Evolutionary conservation across 35 echinoderm and acorn worm species (phyloP).

Genomic region (Stichopus chloronotus): DNA sequence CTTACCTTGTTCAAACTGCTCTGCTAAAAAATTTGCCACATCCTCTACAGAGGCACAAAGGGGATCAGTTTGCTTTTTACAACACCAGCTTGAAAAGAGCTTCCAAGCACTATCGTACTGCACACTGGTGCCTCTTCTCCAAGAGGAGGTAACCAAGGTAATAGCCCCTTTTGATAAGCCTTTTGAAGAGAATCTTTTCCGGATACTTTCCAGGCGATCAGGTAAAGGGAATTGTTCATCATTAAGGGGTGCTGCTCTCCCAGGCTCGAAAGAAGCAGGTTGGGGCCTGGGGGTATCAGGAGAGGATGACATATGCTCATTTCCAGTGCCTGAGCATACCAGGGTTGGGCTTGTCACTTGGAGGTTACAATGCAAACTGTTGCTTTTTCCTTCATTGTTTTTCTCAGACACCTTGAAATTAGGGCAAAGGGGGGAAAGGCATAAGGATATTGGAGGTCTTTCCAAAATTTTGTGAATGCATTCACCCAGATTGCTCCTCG

Average conservation of each 20-base stretch:
- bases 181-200: constrained; percentile 26
- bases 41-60: constrained; percentile 40
- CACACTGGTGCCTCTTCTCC: constrained; percentile 4
- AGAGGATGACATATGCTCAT: background rate
- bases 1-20: constrained; percentile 28
- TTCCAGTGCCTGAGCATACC: constrained; percentile 34
- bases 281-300: background rate
- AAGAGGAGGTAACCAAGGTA: constrained; percentile 9
- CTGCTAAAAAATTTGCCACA: constrained; percentile 29
- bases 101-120: constrained; percentile 45
- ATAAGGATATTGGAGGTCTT: background rate
- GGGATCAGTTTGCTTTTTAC: constrained; percentile 47
- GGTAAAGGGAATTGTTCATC: constrained; percentile 22
- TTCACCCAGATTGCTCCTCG: constrained; percentile 13
- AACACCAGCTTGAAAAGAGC: constrained; percentile 49
- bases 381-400: background rate
- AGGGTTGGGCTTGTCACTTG: constrained; percentile 33
- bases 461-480: constrained; percentile 25
- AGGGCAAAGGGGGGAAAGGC: background rate
- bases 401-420: constrained; percentile 15
- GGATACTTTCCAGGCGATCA: constrained; percentile 23
- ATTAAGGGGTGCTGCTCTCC: constrained; percentile 19
- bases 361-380: background rate
- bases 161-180: constrained; percentile 46
- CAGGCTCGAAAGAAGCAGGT: constrained; percentile 32